Percentiles rank a stretch among this genome's conserved stretches.
Evolutionary conservation across 2,888 invertebrate species (phyloP).

Genomic region (Orchestes rusci): DNA sequence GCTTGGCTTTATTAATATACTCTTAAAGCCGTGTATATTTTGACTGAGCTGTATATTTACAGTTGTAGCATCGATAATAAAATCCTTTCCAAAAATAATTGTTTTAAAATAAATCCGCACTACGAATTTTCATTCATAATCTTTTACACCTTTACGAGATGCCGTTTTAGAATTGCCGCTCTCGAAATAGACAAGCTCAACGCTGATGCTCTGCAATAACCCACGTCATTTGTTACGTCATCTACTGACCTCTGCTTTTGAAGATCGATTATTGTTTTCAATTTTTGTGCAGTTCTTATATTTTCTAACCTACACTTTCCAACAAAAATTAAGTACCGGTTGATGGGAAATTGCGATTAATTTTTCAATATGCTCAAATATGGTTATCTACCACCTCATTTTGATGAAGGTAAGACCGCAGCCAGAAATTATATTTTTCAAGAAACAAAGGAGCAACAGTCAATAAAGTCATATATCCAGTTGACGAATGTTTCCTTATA

Average conservation of each 20-base stretch:
- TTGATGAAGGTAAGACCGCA: too few relatives aligned
- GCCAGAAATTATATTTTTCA: too few relatives aligned
- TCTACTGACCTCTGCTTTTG: slow-evolving; percentile 1
- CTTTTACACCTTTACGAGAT: slow-evolving; percentile 22
- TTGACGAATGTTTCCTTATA: too few relatives aligned
- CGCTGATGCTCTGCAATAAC: not conserved
- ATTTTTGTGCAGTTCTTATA: too few relatives aligned
- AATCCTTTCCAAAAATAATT: slow-evolving; percentile 26
- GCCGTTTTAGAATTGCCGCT: slow-evolving; percentile 17
- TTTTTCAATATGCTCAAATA: too few relatives aligned
- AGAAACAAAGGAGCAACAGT: too few relatives aligned
- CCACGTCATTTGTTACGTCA: slow-evolving; percentile 12
- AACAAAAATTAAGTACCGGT: too few relatives aligned
- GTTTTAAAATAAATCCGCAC: slow-evolving; percentile 26
- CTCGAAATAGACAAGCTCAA: slow-evolving; percentile 22
- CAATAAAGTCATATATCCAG: too few relatives aligned
- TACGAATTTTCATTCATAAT: slow-evolving; percentile 27
- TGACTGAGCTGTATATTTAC: slow-evolving; percentile 21
- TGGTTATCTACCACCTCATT: too few relatives aligned
- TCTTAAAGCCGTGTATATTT: slow-evolving; percentile 20
- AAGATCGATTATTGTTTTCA: too few relatives aligned
- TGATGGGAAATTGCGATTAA: too few relatives aligned
- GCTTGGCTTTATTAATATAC: slow-evolving; percentile 16
- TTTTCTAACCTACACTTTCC: too few relatives aligned
- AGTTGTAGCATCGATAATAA: slow-evolving; percentile 25